Evolutionary conservation across 1,140 invertebrate genomes (phyloP).

Genomic region (Pachyrhynchus sulphureomaculatus): DNA sequence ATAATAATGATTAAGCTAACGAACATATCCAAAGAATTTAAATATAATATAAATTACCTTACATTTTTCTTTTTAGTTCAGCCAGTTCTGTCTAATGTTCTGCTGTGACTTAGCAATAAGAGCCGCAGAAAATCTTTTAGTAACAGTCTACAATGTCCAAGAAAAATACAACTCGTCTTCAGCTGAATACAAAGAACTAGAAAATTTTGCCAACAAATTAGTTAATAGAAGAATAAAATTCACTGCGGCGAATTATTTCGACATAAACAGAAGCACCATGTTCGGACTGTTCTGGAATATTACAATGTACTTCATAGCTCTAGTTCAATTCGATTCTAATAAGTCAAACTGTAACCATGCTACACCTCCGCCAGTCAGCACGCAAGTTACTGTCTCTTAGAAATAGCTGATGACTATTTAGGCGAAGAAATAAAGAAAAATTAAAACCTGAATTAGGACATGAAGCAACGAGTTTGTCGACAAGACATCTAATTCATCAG

Average conservation of each 20-base stretch:
- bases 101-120: constrained; percentile 1
- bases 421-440: too few species aligned
- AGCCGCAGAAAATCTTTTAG: not conserved
- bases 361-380: too few species aligned
- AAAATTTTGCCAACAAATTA: not conserved
- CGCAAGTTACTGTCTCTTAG: too few species aligned
- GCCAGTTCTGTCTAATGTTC: not conserved
- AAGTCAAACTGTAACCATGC: too few species aligned
- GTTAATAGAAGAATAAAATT: constrained; percentile 1
- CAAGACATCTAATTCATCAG: too few species aligned
- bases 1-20: too few species aligned
- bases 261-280: constrained; percentile 12
- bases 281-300: constrained; percentile 6
- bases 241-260: too few species aligned
- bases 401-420: too few species aligned
- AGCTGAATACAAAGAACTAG: constrained; percentile 6
- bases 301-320: constrained; percentile 10
- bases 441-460: too few species aligned
- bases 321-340: constrained; percentile 7
- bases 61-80: constrained; percentile 6
- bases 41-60: too few species aligned
- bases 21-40: too few species aligned
- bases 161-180: not conserved
- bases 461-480: too few species aligned
- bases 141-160: constrained; percentile 3